Evolutionary conservation across 2,113 vertebrate species (phyloP).

Genomic region (Xiphias gladius): DNA sequence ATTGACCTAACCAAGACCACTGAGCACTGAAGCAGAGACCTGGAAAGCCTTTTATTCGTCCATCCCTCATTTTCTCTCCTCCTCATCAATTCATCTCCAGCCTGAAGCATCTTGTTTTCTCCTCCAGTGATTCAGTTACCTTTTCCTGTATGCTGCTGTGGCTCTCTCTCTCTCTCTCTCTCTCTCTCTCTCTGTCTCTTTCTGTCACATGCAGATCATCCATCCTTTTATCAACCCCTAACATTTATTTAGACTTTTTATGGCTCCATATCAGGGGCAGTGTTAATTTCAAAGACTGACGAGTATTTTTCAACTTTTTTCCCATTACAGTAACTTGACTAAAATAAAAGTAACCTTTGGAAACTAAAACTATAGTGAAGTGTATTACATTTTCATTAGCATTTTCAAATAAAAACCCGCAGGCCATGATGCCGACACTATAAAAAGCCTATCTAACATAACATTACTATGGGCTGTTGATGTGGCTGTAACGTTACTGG

Average conservation of each 20-base stretch:
- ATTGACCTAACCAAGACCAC: conserved; percentile 57
- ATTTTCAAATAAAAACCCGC: no score
- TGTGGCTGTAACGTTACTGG: no score
- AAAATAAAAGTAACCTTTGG: neutral
- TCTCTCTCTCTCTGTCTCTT: conserved; percentile 6
- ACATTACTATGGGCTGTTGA: no score
- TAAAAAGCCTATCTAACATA: neutral
- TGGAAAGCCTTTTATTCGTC: conserved; percentile 71
- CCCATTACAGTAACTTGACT: neutral
- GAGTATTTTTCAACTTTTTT: neutral
- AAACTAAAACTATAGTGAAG: neutral
- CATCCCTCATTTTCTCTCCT: conserved; percentile 46
- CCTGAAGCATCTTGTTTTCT: conserved; percentile 69
- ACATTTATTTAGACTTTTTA: neutral
- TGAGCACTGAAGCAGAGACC: conserved; percentile 55
- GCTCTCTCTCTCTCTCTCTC: neutral
- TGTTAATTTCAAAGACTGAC: neutral
- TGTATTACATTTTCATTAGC: no score
- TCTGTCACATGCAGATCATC: conserved; percentile 2
- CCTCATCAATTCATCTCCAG: conserved; percentile 54
- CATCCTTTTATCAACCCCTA: conserved; percentile 11
- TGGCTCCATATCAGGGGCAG: neutral
- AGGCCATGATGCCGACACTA: neutral
- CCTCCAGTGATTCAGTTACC: conserved; percentile 58
- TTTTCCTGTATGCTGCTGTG: conserved; percentile 23